phyloP scores from a whole-genome alignment of 2,113 vertebrate species.

The Bos taurus region ARS-UCD2.0 NC_037329.1:92421501-92422000 shows the following conservation, averaged over 20 bases:
- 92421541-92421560: not conserved
- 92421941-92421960: not conserved
- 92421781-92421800: not conserved
- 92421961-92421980: not conserved
- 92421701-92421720: not conserved
- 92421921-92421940: not conserved
- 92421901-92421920: not conserved
- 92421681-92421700: not conserved
- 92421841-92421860: not conserved
- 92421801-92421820: not conserved
- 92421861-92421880: not conserved
- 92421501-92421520: not conserved
- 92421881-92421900: not conserved
- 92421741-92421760: not conserved
- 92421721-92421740: not conserved
- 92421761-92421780: conserved; percentile 29
- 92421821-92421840: not conserved
- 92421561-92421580: conserved; percentile 14
- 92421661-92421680: not conserved
- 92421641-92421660: not conserved
- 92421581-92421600: conserved; percentile 20
- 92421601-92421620: not conserved
- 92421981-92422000: not conserved
- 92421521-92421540: not conserved
- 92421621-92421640: not conserved